Conservation (phyloP, 2,797 vertebrate species). For the Ctenopoma kingsleyae region DNA sequence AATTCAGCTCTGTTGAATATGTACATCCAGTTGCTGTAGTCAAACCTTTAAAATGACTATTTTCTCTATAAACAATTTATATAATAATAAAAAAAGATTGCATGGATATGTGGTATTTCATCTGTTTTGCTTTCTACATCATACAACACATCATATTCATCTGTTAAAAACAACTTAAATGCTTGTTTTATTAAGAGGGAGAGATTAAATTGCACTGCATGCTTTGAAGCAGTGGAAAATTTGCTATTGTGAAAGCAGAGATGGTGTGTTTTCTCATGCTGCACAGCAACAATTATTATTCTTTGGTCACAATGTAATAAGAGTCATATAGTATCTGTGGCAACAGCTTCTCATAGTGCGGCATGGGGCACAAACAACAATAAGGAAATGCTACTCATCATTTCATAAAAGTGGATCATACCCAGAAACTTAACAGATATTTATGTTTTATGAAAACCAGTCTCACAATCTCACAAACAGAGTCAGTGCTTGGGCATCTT, state of each 20-base stretch:
- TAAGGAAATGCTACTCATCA: slow-evolving; percentile 86
- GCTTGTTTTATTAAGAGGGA: slow-evolving; percentile 41
- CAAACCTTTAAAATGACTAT: slow-evolving; percentile 13
- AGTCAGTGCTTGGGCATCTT: slow-evolving; percentile 76
- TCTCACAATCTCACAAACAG: slow-evolving; percentile 72
- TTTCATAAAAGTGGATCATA: slow-evolving; percentile 81
- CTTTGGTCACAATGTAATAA: slow-evolving; percentile 41
- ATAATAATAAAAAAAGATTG: slow-evolving; percentile 27
- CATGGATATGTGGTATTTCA: slow-evolving; percentile 28
- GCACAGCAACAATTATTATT: slow-evolving; percentile 22
- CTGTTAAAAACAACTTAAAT: slow-evolving; percentile 48
- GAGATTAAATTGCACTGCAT: slow-evolving; percentile 41
- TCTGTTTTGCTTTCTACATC: slow-evolving; percentile 38
- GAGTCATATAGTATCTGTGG: slow-evolving; percentile 55
- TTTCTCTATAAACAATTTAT: slow-evolving; percentile 34
- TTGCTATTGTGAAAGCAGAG: slow-evolving; percentile 51
- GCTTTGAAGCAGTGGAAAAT: slow-evolving; percentile 54
- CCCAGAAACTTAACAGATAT: slow-evolving; percentile 85
- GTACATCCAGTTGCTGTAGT: slow-evolving; percentile 28
- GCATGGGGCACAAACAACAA: slow-evolving; percentile 62
- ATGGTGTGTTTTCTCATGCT: slow-evolving; percentile 43
- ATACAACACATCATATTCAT: slow-evolving; percentile 37
- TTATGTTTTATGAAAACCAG: slow-evolving; percentile 86
- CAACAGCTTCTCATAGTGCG: slow-evolving; percentile 58
- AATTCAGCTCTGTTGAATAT: slow-evolving; percentile 17